phyloP scores from a whole-genome alignment of 2,888 invertebrate genomes.

The Adineta ricciae region DNA sequence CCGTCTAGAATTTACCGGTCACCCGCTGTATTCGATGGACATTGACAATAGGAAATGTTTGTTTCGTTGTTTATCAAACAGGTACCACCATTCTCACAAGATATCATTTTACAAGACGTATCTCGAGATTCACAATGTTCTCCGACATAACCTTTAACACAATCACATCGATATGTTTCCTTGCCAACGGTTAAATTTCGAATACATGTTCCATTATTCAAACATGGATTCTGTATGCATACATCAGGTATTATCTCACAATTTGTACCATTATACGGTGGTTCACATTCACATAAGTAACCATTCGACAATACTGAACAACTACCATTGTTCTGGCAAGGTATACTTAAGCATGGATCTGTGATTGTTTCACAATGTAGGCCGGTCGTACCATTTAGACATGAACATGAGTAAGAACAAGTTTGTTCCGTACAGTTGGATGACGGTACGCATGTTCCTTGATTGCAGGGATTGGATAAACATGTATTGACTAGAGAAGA shows the following conservation, averaged over 20 bases:
- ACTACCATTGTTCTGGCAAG: neutral
- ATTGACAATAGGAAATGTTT: neutral
- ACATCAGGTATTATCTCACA: slow-evolving; percentile 26
- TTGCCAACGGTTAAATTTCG: neutral
- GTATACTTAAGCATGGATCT: neutral
- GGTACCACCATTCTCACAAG: neutral
- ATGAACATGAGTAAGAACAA: neutral
- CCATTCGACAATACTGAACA: neutral
- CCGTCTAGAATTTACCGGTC: neutral
- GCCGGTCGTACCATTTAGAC: neutral
- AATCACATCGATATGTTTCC: slow-evolving; percentile 24
- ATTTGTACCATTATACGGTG: slow-evolving; percentile 17
- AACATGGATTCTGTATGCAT: slow-evolving; percentile 29
- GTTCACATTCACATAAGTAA: neutral
- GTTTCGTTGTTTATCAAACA: neutral
- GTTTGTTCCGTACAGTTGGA: neutral
- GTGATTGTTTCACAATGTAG: neutral
- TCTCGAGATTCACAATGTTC: slow-evolving; percentile 22
- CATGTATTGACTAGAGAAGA: neutral
- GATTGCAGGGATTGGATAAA: neutral
- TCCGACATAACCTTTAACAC: slow-evolving; percentile 20
- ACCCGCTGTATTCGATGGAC: neutral
- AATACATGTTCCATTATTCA: slow-evolving; percentile 25
- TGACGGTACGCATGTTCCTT: neutral
- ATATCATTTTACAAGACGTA: no score